These are phyloP conservation scores for Phylloscopus collybita DNA, from an alignment of 2,797 vertebrate species.

Conservation along the genomic window DNA sequence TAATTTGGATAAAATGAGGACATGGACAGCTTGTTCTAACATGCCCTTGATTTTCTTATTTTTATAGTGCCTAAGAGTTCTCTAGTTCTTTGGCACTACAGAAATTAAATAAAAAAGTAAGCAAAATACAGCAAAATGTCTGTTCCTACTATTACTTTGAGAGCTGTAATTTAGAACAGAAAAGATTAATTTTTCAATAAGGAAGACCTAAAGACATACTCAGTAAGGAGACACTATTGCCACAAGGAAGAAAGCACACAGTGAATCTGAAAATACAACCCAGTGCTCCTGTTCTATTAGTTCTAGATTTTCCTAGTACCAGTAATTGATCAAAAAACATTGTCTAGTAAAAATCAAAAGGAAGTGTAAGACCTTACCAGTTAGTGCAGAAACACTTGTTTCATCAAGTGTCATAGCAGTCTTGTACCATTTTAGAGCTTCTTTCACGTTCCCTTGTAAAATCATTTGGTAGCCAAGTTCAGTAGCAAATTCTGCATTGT, in stretches of 20 bases:
- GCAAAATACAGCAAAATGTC: background rate
- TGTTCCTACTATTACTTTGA: background rate
- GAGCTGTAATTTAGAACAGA: background rate
- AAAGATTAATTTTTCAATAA: background rate
- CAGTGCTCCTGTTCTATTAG: background rate
- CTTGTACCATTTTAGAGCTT: conserved; percentile 91
- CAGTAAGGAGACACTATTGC: background rate
- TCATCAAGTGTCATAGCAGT: conserved; percentile 90
- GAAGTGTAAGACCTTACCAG: conserved; percentile 77
- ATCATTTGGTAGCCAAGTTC: conserved; percentile 95
- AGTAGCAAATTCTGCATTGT: conserved; percentile 88
- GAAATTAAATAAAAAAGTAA: background rate
- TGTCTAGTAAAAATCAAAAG: background rate
- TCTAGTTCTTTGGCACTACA: background rate
- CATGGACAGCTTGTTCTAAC: background rate
- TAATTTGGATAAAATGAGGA: background rate
- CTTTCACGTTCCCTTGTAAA: conserved; percentile 87
- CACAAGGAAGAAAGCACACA: background rate
- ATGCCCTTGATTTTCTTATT: background rate
- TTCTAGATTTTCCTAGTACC: background rate
- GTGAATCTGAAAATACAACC: background rate
- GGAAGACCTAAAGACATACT: background rate
- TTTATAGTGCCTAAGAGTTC: background rate
- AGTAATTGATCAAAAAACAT: background rate
- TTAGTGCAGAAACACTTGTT: conserved; percentile 87